phyloP scores from a whole-genome alignment of 2,888 invertebrate genomes.

The Nomada ferruginata region DNA sequence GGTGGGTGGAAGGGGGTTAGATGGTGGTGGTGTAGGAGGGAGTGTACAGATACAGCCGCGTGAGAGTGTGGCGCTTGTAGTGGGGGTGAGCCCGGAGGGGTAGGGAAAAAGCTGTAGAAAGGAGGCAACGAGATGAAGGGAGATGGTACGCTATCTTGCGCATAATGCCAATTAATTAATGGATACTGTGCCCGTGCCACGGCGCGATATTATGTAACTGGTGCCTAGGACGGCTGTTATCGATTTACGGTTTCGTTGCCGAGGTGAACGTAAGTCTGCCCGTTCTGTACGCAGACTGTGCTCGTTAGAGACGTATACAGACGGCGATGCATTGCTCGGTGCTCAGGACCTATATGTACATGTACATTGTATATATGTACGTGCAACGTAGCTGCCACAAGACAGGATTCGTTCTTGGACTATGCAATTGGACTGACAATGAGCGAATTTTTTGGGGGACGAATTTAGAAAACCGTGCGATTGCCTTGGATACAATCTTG shows the following conservation, averaged over 20 bases:
- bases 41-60: conserved; percentile 17
- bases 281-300: neutral
- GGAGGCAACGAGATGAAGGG: conserved; percentile 67
- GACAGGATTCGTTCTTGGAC: too few species aligned
- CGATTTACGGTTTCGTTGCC: conserved; percentile 64
- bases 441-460: too few species aligned
- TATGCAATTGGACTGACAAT: too few species aligned
- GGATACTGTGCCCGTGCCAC: conserved; percentile 66
- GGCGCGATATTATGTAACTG: conserved; percentile 70
- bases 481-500: too few species aligned
- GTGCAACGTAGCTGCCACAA: too few species aligned
- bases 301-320: conserved; percentile 31
- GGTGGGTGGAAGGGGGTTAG: neutral
- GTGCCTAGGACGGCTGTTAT: conserved; percentile 73
- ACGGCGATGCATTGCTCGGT: neutral
- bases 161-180: conserved; percentile 79
- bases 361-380: neutral
- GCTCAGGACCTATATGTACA: neutral
- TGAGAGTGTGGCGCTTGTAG: conserved; percentile 30
- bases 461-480: too few species aligned
- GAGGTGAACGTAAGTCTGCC: conserved; percentile 62
- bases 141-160: conserved; percentile 67
- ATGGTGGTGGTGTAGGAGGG: neutral
- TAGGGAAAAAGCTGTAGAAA: conserved; percentile 64
- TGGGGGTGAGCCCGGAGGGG: conserved; percentile 33